Evolutionary conservation across 2,888 invertebrate species (phyloP), one percentile per base, ranked within the genome.

Genomic region (Tetragonula carbonaria): DNA sequence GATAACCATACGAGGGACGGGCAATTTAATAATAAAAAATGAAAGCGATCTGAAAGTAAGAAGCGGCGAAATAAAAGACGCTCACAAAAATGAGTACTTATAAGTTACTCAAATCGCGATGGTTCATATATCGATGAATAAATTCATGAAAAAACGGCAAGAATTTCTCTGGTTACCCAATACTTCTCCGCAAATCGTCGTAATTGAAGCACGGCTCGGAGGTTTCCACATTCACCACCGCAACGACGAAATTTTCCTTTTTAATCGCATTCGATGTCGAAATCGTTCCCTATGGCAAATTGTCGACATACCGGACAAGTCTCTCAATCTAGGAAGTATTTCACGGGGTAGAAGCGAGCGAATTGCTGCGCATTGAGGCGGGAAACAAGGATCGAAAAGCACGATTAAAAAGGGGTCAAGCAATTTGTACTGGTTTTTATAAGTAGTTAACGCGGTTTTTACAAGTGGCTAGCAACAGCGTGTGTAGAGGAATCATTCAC

Each of bases 401-500:
- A 23, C n/a, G 53, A 59, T 66, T 45, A 45, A 57, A 82, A 70
- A 53, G 59, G 45, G 38, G 78, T 23, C 45, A 6, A 53, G 78
- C 66, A 51, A 33, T 72, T 72, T 78, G n/a, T 59, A 45, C 45
- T 14, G 38, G 82, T 71, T 68, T 51, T 51, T 57, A 23, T 55
- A 74, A 74, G 18, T 65, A 55, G 65, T 65, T 57, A 55, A 55
- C 71, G 33, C 38, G 33, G 51, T 50, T 76, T 74, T 78, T 57
- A n/a, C 4, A 57, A 82, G 78, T 66, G 71, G 62, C 33, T 23
- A 50, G 16, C 68, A 45, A 51, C 59, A 13, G 23, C 53, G 45
- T 62, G 57, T 65, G 59, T 75, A 71, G 75, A 63, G 68, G 77
- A 71, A 71, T 78, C 74, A 81, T 73, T 81, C 80, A 77, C 74